Percentiles rank a stretch among this genome's conserved stretches.
phyloP scores from a whole-genome alignment of 2,888 invertebrate genomes.

The Ennomos quercinarius region DNA sequence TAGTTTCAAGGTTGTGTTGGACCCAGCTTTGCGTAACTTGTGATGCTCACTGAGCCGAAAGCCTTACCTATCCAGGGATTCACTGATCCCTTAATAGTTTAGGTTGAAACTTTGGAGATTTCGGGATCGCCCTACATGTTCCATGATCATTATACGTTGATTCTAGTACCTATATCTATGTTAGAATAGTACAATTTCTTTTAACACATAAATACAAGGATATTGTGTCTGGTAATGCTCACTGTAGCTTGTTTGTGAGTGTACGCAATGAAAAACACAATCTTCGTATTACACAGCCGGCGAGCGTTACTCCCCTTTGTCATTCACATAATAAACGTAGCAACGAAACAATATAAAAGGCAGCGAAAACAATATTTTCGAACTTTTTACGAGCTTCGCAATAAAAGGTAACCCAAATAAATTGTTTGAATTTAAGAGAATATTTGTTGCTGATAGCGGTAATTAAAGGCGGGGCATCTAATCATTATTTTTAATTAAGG shows the following conservation, averaged over 20 bases:
- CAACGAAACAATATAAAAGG: conserved; percentile 18
- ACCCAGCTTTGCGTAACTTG: conserved; percentile 24
- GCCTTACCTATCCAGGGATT: conserved; percentile 14
- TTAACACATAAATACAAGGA: not conserved
- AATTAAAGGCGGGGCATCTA: conserved; percentile 37
- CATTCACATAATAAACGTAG: conserved; percentile 23
- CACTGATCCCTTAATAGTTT: conserved; percentile 25
- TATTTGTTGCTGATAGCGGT: conserved; percentile 31
- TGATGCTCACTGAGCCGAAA: conserved; percentile 20
- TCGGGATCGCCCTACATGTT: not conserved
- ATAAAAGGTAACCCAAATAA: conserved; percentile 32
- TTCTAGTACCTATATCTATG: not conserved
- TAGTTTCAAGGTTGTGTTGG: conserved; percentile 20
- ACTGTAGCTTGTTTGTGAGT: conserved; percentile 7
- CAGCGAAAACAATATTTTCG: conserved; percentile 25
- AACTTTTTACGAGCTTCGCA: conserved; percentile 21
- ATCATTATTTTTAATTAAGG: conserved; percentile 45
- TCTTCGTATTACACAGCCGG: conserved; percentile 18
- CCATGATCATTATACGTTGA: conserved; percentile 1
- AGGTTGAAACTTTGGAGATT: conserved; percentile 4
- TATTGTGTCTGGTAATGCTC: conserved; percentile 1
- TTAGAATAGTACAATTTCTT: too few species aligned
- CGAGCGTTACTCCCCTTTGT: conserved; percentile 20
- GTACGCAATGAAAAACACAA: conserved; percentile 14
- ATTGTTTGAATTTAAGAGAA: conserved; percentile 17